Evolutionary conservation across 1,140 invertebrate genomes (phyloP), one percentile per base, ranked within the genome.

Genomic region (Bombus terrestris): DNA sequence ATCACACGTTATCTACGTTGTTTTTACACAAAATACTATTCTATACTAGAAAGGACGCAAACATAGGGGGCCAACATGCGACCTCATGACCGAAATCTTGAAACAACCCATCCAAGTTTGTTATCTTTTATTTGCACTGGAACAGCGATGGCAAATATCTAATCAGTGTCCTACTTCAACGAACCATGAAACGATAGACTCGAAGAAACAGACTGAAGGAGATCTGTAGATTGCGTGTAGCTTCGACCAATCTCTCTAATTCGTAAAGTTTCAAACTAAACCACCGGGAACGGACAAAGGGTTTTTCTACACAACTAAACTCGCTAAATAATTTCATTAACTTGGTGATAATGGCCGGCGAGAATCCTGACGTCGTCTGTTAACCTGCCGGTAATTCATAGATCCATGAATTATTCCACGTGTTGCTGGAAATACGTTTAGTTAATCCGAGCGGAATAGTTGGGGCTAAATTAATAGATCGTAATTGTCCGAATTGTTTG

Each of bases 341-440:
- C 37, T 73, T 3, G 37, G 18, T n/a, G 25, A 71, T 15, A 41
- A 59, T 41, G 32, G 53, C 47, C 13, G 2, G 15, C 13, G 15
- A 15, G 37, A 3, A n/a, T 25, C 37, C n/a, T 10, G 57, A 8
- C 37, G 4, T 6, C 12, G 15, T 64, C 73, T 35, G n/a, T 83
- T 83, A 77, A 76, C 62, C 81, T 43, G 22, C n/a, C 62, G 9
- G 66, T 83, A 83, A 83, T 83, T 83, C 81, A 83, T 75, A 62
- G 73, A 64, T 68, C 43, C 53, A 83, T 83, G 74, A 83, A 83
- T 83, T 83, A 83, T 66, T 81, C 79, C 79, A 81, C 79, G 68
- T 81, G 79, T 81, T 81, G 79, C 79, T 25, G 47, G 79, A 81
- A 83, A 83, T 68, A 83, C 81, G 81, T 77, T 77, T 18, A 41